A percentile compares a stretch with the other conserved stretches of the same genome.
Evolutionary conservation across 2,113 vertebrate species (phyloP).

Genomic region (Fulmarus glacialis): DNA sequence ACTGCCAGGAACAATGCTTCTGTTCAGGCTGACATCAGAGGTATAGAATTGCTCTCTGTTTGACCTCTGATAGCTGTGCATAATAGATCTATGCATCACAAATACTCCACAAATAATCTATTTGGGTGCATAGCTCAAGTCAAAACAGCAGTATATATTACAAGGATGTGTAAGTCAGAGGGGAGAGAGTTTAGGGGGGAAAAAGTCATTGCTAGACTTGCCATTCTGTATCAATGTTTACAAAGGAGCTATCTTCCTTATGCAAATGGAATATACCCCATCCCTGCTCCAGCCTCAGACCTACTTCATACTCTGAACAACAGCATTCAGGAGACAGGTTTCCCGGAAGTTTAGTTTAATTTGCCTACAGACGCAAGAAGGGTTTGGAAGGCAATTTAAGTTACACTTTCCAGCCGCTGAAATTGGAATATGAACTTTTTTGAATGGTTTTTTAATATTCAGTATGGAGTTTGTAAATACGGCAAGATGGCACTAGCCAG

Average conservation of each 20-base stretch:
- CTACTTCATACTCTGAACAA: not conserved
- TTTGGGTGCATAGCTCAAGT: slow-evolving; percentile 20
- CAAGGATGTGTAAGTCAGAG: slow-evolving; percentile 45
- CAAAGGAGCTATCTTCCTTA: slow-evolving; percentile 49
- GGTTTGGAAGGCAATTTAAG: not conserved
- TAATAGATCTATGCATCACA: slow-evolving; percentile 42
- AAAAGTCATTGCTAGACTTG: slow-evolving; percentile 16
- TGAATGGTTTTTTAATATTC: not conserved
- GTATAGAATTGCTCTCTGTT: slow-evolving; percentile 49
- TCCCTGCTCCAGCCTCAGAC: not conserved
- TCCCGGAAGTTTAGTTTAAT: not conserved
- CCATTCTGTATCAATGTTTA: slow-evolving; percentile 41
- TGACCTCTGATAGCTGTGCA: slow-evolving; percentile 53
- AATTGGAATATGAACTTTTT: not conserved
- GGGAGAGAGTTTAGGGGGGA: not conserved
- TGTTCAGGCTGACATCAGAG: slow-evolving; percentile 33
- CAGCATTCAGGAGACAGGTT: not conserved
- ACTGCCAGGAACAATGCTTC: slow-evolving; percentile 24
- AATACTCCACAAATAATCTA: slow-evolving; percentile 27
- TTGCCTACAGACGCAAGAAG: not conserved
- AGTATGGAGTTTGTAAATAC: not conserved
- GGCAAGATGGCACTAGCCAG: not conserved
- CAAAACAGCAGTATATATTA: slow-evolving; percentile 36
- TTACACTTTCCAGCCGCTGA: not conserved
- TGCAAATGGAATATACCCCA: not conserved